These are phyloP conservation scores for Eilema caniola DNA, from an alignment of 2,888 invertebrate genomes.

Conservation along the genomic window DNA sequence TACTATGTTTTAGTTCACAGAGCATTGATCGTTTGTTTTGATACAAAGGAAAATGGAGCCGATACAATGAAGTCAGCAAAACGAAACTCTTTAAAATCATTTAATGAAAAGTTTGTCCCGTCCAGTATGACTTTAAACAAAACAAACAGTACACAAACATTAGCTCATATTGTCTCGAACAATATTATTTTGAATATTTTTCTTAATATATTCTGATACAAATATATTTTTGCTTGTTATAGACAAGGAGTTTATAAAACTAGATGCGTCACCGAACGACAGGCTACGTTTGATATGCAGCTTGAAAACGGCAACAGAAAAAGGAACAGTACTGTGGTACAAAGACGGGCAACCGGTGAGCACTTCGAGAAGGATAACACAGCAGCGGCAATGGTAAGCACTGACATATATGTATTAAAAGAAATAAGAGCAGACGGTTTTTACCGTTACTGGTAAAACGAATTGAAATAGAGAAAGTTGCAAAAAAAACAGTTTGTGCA, in stretches of 20 bases:
- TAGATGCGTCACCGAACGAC: slow-evolving; percentile 73
- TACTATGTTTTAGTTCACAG: slow-evolving; percentile 1
- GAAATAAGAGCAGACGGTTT: background rate
- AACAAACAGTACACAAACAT: no score
- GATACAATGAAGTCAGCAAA: no score
- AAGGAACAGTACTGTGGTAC: slow-evolving; percentile 72
- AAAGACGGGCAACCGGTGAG: slow-evolving; percentile 74
- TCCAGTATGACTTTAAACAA: no score
- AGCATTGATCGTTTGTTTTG: no score
- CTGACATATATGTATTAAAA: background rate
- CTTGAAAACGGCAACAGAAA: slow-evolving; percentile 58
- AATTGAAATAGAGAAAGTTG: no score
- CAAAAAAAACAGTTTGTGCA: no score
- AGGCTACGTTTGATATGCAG: slow-evolving; percentile 76
- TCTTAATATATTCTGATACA: background rate
- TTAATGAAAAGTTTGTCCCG: no score
- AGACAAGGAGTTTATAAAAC: slow-evolving; percentile 70
- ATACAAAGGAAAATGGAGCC: no score
- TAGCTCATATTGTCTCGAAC: no score
- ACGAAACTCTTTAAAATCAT: no score
- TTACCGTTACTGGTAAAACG: no score
- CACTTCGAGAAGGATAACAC: slow-evolving; percentile 56
- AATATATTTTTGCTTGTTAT: slow-evolving; percentile 46
- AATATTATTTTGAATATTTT: no score
- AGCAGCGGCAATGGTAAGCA: slow-evolving; percentile 71